Evolutionary conservation across 2,888 invertebrate genomes (phyloP).

Genomic region (Anoplius nigerrimus): DNA sequence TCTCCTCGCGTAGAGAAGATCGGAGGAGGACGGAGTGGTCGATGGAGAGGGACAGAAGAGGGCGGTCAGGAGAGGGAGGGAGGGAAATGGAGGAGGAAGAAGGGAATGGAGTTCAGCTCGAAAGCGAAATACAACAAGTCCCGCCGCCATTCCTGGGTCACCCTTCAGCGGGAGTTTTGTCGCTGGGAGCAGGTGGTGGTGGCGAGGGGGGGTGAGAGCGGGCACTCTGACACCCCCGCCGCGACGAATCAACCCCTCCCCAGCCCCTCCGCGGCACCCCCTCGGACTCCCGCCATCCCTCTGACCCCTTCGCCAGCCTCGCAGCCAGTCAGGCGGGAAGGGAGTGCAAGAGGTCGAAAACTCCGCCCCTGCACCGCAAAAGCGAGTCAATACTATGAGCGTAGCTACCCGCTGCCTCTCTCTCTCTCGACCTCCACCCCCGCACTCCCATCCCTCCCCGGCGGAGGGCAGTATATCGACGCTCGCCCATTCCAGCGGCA

Average conservation of each 20-base stretch:
- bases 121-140: constrained; percentile 75
- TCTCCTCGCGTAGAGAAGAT: no score
- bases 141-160: constrained; percentile 74
- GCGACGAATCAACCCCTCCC: constrained; percentile 45
- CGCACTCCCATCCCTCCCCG: constrained; percentile 24
- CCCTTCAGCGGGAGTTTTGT: constrained; percentile 70
- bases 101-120: constrained; percentile 64
- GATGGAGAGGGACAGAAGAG: no score
- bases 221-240: constrained; percentile 36
- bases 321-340: constrained; percentile 29
- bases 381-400: constrained; percentile 71
- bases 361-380: constrained; percentile 72
- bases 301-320: constrained; percentile 39
- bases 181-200: constrained; percentile 47
- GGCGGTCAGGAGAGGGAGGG: constrained; percentile 39
- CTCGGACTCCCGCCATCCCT: no score
- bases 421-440: constrained; percentile 38
- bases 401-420: constrained; percentile 43
- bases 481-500: background rate
- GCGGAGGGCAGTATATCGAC: no score
- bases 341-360: constrained; percentile 63
- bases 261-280: constrained; percentile 15
- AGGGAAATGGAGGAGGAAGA: constrained; percentile 52
- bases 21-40: no score
- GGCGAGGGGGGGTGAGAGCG: constrained; percentile 29